A percentile compares a stretch with the other conserved stretches of the same genome.
phyloP scores from a whole-genome alignment of 2,888 invertebrate species.

The Drosophila formosana region DNA sequence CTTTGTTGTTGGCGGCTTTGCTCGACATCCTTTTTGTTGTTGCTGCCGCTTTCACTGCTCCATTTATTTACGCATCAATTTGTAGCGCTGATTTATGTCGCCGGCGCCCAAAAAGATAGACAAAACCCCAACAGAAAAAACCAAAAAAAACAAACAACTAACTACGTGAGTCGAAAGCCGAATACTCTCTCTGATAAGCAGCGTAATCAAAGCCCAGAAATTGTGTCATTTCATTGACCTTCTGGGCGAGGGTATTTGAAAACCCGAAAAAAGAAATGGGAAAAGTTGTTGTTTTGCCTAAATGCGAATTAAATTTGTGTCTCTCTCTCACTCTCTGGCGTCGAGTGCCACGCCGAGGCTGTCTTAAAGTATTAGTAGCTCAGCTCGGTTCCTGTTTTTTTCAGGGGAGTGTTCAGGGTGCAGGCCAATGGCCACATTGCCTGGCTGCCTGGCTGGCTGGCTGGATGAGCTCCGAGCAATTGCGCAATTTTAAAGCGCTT shows the following conservation, averaged over 20 bases:
- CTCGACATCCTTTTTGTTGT: slow-evolving; percentile 57
- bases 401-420: neutral
- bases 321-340: slow-evolving; percentile 2
- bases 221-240: neutral
- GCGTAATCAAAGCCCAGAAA: neutral
- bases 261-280: slow-evolving; percentile 11
- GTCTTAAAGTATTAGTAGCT: slow-evolving; percentile 77
- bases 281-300: slow-evolving; percentile 53
- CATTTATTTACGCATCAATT: slow-evolving; percentile 78
- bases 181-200: slow-evolving; percentile 4
- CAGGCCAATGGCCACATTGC: neutral
- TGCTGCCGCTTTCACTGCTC: slow-evolving; percentile 23
- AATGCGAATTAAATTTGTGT: slow-evolving; percentile 77
- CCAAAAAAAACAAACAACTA: slow-evolving; percentile 7
- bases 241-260: slow-evolving; percentile 6
- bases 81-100: slow-evolving; percentile 76
- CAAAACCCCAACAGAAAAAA: slow-evolving; percentile 7
- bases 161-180: neutral
- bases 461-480: slow-evolving; percentile 56
- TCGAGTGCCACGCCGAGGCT: slow-evolving; percentile 41
- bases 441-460: slow-evolving; percentile 22
- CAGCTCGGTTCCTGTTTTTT: slow-evolving; percentile 21
- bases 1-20: slow-evolving; percentile 5
- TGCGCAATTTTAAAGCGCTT: slow-evolving; percentile 62
- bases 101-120: slow-evolving; percentile 37